Base-by-base conservation (phyloP, 2,888 invertebrate species). In the Antheraea yamamai region DNA sequence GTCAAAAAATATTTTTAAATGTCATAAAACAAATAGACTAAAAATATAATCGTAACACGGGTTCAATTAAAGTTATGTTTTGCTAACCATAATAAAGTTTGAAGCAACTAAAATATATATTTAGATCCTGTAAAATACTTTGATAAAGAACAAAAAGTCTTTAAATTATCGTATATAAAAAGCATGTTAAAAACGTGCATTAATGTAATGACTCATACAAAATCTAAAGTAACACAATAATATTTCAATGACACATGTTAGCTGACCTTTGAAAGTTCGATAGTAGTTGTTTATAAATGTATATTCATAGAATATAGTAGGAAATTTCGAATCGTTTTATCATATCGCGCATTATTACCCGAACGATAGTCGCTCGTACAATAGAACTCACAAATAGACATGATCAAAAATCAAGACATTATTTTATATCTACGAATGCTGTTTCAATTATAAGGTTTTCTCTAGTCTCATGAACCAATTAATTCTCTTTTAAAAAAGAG, bases 151-250 rank as follows among this genome's bases (percentile, higher is more conserved):
- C 23, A 66, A 30, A 66, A 66, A 66, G 4, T 6, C 1, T 30
- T 66, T 66, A 66, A 30, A 26, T 66, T 66, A 66, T 2, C 12
- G 14, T 30, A 66, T 52, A 3, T 18, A 18, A n/a, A 58, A 12
- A 66, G 47, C 12, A 12, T 12, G 47, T 12, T 30, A 66, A 66
- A 30, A 66, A 30, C 16, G 26, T 30, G 16, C 30, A 30, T 66
- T 66, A 66, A 64, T 64, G 64, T 66, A 66, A 64, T 64, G 64
- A 64, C 26, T 64, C 64, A 64, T 64, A 64, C 26, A 64, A 26
- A 64, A 26, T 26, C 64, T 64, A 64, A 64, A 26, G 26, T 26
- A 26, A 20, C 58, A 39, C 20, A 64, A 64, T 64, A 64, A 64
- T 26, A 64, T 12, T 64, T 14, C 64, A 64, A 26, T 64, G 64